Evolutionary conservation across 2,797 vertebrate species (phyloP).

Genomic region (Notoglanidium macrostoma): DNA sequence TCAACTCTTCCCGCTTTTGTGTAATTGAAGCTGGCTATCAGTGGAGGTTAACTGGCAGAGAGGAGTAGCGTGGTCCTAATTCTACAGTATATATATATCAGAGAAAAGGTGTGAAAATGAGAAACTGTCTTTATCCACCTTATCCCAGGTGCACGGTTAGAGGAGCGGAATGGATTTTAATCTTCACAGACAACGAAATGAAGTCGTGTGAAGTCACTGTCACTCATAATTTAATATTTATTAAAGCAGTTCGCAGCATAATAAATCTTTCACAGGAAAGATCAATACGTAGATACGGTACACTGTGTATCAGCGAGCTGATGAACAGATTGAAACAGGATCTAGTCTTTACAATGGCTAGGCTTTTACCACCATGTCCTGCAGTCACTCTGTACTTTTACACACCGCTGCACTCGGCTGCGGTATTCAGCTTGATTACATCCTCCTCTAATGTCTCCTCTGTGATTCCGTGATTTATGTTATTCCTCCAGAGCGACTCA

Average conservation of each 20-base stretch:
- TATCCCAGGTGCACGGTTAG: not conserved
- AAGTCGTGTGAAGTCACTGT: not conserved
- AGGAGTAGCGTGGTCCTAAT: not conserved
- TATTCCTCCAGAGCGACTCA: not conserved
- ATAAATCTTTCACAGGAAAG: not conserved
- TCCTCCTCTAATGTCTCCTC: constrained; percentile 25
- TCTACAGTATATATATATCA: not conserved
- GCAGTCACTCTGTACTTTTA: not conserved
- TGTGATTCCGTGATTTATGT: not conserved
- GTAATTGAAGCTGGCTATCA: not conserved
- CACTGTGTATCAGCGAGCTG: not conserved
- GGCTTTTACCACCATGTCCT: not conserved
- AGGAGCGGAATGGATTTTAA: constrained; percentile 22
- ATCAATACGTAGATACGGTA: constrained; percentile 5
- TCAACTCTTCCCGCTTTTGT: not conserved
- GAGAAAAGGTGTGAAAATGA: not conserved
- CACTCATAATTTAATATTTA: constrained; percentile 18
- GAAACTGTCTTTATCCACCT: not conserved
- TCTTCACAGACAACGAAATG: not conserved
- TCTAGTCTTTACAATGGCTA: not conserved
- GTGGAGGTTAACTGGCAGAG: not conserved
- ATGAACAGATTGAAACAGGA: not conserved
- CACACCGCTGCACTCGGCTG: not conserved
- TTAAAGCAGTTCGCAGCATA: not conserved
- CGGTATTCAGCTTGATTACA: not conserved